phyloP scores from a whole-genome alignment of 1,140 invertebrate species.

The Diplogasteroides magnus region DNA sequence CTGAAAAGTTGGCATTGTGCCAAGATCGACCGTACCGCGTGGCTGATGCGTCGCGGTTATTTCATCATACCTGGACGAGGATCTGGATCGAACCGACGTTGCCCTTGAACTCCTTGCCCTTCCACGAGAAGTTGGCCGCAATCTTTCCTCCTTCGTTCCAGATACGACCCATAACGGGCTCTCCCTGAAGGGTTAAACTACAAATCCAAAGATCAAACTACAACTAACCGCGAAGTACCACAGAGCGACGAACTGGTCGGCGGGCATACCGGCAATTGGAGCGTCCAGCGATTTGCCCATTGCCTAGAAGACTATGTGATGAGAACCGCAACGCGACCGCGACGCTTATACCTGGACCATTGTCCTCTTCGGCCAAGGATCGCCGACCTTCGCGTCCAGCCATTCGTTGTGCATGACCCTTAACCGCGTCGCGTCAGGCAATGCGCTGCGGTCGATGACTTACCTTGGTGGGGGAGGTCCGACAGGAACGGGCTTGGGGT shows the following conservation, averaged over 20 bases:
- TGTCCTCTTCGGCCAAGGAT: constrained; percentile 31
- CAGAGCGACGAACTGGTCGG: constrained; percentile 44
- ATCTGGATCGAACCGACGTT: constrained; percentile 31
- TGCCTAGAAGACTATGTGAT: no score
- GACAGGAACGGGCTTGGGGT: not conserved
- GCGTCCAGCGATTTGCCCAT: constrained; percentile 33
- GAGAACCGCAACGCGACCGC: no score
- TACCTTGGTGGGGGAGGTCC: constrained; percentile 2
- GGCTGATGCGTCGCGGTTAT: no score
- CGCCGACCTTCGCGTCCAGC: constrained; percentile 38
- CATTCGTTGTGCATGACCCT: constrained; percentile 43
- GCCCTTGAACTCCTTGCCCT: constrained; percentile 24
- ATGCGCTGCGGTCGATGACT: no score
- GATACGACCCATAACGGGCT: constrained; percentile 41
- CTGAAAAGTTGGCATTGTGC: constrained; percentile 10
- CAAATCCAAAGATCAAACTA: constrained; percentile 8
- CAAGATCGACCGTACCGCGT: no score
- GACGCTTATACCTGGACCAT: no score
- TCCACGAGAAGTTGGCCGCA: constrained; percentile 26
- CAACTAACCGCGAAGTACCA: constrained; percentile 37
- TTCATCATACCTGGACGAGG: constrained; percentile 21
- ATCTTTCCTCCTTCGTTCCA: constrained; percentile 42
- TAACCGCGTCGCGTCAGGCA: constrained; percentile 3
- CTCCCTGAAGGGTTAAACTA: constrained; percentile 15
- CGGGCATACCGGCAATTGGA: constrained; percentile 28